Percentiles rank a stretch among this genome's conserved stretches.
Conservation (phyloP, 2,797 vertebrate genomes). For the Borostomias antarcticus region DNA sequence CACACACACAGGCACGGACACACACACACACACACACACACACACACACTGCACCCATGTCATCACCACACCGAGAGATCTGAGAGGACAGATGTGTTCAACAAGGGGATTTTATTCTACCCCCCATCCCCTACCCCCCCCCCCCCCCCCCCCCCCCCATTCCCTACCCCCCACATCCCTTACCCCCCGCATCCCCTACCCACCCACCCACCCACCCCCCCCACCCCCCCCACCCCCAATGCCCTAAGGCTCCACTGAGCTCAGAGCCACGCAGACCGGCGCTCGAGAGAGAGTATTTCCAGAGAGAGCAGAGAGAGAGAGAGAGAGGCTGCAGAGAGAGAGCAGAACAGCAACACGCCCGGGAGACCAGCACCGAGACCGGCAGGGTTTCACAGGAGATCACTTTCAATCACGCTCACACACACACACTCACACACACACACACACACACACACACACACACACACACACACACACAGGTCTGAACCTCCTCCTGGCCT, state of each 20-base stretch:
- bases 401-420: constrained; percentile 17
- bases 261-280: constrained; percentile 13
- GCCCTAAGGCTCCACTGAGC: constrained; percentile 5
- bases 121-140: constrained; percentile 14
- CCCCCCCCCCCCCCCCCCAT: background rate
- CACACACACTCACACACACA: constrained; percentile 4
- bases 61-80: constrained; percentile 51
- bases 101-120: constrained; percentile 56
- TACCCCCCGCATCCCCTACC: constrained; percentile 21
- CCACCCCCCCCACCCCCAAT: background rate
- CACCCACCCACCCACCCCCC: background rate
- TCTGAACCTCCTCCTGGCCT: background rate
- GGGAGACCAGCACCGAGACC: constrained; percentile 8
- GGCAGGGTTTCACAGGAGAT: constrained; percentile 25
- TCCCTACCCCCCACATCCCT: no score
- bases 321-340: background rate
- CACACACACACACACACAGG: constrained; percentile 1
- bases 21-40: constrained; percentile 22
- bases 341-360: constrained; percentile 3
- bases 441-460: constrained; percentile 5
- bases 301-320: constrained; percentile 17
- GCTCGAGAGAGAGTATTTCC: constrained; percentile 27
- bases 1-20: no score
- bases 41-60: constrained; percentile 42
- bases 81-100: constrained; percentile 42